Percentiles rank a stretch among this genome's conserved stretches.
Evolutionary conservation across 2,888 invertebrate species (phyloP).

Genomic region (Yponomeuta malinellus): DNA sequence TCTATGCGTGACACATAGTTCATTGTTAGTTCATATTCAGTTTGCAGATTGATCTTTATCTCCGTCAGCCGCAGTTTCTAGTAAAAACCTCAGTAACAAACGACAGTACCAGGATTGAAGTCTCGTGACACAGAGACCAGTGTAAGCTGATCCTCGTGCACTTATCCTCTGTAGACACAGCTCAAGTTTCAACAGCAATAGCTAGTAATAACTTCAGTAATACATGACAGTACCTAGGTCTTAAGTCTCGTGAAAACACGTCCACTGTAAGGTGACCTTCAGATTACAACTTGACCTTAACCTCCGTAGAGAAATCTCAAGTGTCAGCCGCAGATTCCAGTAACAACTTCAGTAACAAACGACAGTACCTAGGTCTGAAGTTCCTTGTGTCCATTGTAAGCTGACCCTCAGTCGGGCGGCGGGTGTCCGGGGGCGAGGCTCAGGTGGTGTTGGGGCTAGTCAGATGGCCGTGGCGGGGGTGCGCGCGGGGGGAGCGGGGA

Average conservation of each 20-base stretch:
- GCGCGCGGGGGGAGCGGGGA: constrained; percentile 70
- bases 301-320: no score
- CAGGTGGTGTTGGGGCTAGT: constrained; percentile 9
- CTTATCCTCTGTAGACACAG: no score
- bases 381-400: neutral
- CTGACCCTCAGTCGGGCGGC: neutral
- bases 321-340: neutral
- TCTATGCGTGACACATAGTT: no score
- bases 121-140: no score
- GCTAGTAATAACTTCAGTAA: no score
- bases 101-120: no score
- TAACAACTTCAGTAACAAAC: neutral
- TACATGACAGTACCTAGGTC: neutral
- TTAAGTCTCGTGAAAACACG: no score
- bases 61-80: no score
- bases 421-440: neutral
- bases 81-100: no score
- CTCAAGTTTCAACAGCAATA: no score
- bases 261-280: neutral
- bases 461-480: constrained; percentile 54
- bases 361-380: neutral
- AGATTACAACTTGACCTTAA: neutral
- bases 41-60: no score
- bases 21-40: no score
- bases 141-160: neutral